A percentile compares a stretch with the other conserved stretches of the same genome.
phyloP scores from a whole-genome alignment of 1,140 invertebrate species.

The Hylyphantes graminicola region DNA sequence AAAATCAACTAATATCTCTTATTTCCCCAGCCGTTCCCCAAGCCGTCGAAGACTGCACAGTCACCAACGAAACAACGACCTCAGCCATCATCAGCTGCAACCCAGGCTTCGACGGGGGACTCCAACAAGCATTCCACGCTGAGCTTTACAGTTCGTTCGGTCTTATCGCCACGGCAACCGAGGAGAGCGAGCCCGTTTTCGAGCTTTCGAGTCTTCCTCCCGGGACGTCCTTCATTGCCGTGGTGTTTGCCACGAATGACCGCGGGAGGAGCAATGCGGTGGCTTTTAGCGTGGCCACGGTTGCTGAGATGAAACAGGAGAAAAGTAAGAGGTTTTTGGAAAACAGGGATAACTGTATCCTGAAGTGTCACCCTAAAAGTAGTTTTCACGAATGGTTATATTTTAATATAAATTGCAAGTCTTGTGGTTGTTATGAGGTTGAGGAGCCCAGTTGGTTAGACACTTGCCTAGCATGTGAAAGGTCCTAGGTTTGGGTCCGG shows the following conservation, averaged over 20 bases:
- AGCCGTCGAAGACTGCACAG: constrained; percentile 48
- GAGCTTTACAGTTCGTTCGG: constrained; percentile 73
- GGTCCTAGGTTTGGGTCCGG: too few species aligned
- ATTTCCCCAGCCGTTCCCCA: constrained; percentile 31
- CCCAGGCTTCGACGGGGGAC: constrained; percentile 82
- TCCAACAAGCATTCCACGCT: constrained; percentile 83
- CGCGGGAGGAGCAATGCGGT: constrained; percentile 51
- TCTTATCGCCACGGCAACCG: constrained; percentile 11
- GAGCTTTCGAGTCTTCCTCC: constrained; percentile 11
- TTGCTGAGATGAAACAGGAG: not conserved
- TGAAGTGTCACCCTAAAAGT: too few species aligned
- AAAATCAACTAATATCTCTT: not conserved
- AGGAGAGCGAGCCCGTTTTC: constrained; percentile 31
- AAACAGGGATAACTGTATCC: too few species aligned
- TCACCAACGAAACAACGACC: constrained; percentile 30
- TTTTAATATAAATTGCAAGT: too few species aligned
- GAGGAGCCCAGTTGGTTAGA: too few species aligned
- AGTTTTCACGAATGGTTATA: not conserved
- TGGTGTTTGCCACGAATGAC: constrained; percentile 47
- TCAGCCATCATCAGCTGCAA: constrained; percentile 74
- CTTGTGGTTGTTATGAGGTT: too few species aligned
- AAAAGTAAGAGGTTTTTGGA: constrained; percentile 15
- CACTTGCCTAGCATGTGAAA: too few species aligned
- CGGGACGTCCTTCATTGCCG: constrained; percentile 46
- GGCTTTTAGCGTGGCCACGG: constrained; percentile 41